phyloP scores from a whole-genome alignment of 2,797 vertebrate species.

The Pelochelys cantorii region DNA sequence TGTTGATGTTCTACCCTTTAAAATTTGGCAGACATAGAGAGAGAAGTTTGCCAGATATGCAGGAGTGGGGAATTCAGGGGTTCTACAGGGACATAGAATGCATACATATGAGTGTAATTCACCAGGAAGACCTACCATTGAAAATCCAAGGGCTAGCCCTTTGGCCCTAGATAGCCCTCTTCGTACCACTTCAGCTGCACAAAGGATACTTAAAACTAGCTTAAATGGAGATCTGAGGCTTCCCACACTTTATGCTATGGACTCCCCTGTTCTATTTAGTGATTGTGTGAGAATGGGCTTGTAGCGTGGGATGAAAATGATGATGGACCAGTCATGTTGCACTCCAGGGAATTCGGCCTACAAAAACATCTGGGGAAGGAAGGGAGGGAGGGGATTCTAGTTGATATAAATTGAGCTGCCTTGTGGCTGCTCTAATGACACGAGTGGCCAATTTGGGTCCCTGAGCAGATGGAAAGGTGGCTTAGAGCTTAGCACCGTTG shows the following conservation, averaged over 20 bases:
- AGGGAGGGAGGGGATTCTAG: not conserved
- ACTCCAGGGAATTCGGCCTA: not conserved
- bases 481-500: not conserved
- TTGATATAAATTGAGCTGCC: not conserved
- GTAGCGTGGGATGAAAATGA: not conserved
- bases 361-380: not conserved
- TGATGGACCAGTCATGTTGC: not conserved
- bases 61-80: constrained; percentile 48
- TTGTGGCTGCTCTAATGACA: not conserved
- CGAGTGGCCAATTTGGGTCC: not conserved
- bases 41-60: constrained; percentile 67
- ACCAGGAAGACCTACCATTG: constrained; percentile 65
- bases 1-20: constrained; percentile 71
- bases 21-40: constrained; percentile 67
- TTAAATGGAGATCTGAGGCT: not conserved
- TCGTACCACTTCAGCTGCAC: constrained; percentile 4
- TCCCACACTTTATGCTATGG: not conserved
- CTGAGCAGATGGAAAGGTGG: not conserved
- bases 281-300: not conserved
- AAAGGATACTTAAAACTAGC: not conserved
- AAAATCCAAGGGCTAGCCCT: constrained; percentile 54
- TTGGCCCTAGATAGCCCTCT: not conserved
- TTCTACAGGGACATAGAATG: constrained; percentile 1
- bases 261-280: not conserved
- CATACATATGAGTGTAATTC: constrained; percentile 64